Evolutionary conservation across 2,888 invertebrate species (phyloP), one percentile per base, ranked within the genome.

Genomic region (Apodemia zela): DNA sequence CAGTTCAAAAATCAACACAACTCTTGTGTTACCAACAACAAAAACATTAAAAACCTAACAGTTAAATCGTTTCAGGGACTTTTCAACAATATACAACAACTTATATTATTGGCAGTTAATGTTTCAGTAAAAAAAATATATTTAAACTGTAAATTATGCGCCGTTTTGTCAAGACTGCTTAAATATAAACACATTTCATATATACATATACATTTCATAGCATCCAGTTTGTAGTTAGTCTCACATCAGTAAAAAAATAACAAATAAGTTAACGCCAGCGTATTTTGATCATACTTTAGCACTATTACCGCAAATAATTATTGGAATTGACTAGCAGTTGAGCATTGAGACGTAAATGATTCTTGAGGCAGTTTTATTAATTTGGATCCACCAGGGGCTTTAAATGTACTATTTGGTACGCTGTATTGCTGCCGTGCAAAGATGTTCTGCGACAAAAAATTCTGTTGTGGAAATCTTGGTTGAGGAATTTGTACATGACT

Each of bases 71-170:
- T 54, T 54, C 25, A 54, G 54, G 4, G 54, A 45, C 42, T 58
- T 33, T 42, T 42, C 45, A 62, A 62, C 62, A 62, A 62, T 42
- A 42, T 38, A 33, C 25, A 42, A 58, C 58, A 58, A 72, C 84
- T 83, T 85, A 88, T 82, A 74, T 71, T 84, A 89, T 84, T 88
- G 88, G 89, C 89, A 89, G 89, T 86, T 84, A 75, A 83, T 78
- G 76, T 79, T 81, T 77, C 78, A 75, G 73, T 71, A 65, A 70
- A 74, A 73, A 77, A 80, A 68, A 75, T 73, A 77, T 80, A 77
- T 80, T 81, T 77, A 73, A 84, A 84, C 77, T 76, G 80, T 77
- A 81, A 81, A 84, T 82, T 64, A 65, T 69, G 73, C 74, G 73
- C 75, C 77, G 78, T 74, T 81, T 68, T 71, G 75, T 77, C 74